Evolutionary conservation across 1,140 invertebrate genomes (phyloP), one percentile per base, ranked within the genome.

Genomic region (Amyelois transitella): DNA sequence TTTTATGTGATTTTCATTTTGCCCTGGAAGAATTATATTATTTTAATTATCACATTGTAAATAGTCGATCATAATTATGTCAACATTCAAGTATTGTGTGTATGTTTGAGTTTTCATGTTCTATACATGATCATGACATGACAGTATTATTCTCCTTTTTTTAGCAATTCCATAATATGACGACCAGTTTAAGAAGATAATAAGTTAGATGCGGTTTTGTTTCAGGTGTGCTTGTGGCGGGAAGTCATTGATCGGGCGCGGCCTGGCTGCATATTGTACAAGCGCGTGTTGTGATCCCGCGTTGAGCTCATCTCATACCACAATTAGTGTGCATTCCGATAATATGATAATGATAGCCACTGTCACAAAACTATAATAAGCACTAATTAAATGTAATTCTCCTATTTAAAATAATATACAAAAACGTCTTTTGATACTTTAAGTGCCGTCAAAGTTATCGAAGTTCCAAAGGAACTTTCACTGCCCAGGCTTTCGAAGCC

Each of bases 311-410:
- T 18, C 8, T 50, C 32, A 20, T 47, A 47, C 53, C 51, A 44
- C 14, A 56, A 21, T 58, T 64, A 68, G 65, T 68, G 56, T 68
- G 62, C 62, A 68, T 68, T 68, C 62, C 65, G 60, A 57, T 43
- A 43, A 43, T 43, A n/a, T 47, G 53, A 38, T 38, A 38, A 38
- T 48, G 19, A 48, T 48, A 48, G 20, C 18, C 10, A 21, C 45
- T 19, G 45, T 21, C 18, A 48, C 18, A n/a, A 45, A 45, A 21
- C 20, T 21, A n/a, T 1, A n/a, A 38, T 38, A 5, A 38, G 32
- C 20, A 21, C 6, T 48, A n/a, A n/a, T 21, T 48, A n/a, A n/a
- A 38, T 38, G 2, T n/a, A n/a, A n/a, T 38, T 38, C 10, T 38
- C 32, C 10, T 14, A 38, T 38, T 38, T 38, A 38, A 38, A 3